Base-by-base conservation (phyloP, 2,113 vertebrate species). In the Cygnus buccinator region DNA sequence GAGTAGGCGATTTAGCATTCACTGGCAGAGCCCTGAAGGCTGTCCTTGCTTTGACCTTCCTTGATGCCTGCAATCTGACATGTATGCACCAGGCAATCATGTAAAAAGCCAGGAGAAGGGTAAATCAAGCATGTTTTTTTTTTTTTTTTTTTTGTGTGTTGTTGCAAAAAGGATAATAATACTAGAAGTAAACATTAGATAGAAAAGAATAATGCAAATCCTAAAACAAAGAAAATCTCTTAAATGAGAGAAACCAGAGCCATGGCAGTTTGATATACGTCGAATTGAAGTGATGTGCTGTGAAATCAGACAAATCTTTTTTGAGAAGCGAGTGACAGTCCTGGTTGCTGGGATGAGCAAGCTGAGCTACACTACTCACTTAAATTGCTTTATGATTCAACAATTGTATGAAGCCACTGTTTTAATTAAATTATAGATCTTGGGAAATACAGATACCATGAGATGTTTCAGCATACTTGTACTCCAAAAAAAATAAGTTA, bases 11-110 rank as follows among this genome's bases (percentile, higher is more conserved):
- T 91, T 89, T 73, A 84, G 87, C 57, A 50, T 70, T 93, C 71
- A n/a, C 58, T 57, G 87, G 48, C 83, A 91, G 80, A 85, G 65
- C 83, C 78, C 86, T 13, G 52, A 85, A 84, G 44, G 77, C 63
- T 79, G 55, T 93, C 89, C 67, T 86, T 93, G 71, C 67, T 89
- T 13, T 90, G 95, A 87, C 93, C 94, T 97, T 94, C 57, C n/a
- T 43, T n/a, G 65, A 0, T 0, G 1, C 8, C 35, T 63, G 76
- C 58, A 92, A 62, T 68, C 72, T 87, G 86, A 73, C 68, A 70
- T 29, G 18, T 39, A 31, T 70, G 61, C 68, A 72, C 58, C 65
- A 67, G 48, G 31, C 66, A 96, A 80, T 94, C 58, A 58, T 82
- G 94, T 87, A 68, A 83, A 74, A 72, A 94, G 58, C 58, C 66